Conservation (phyloP, 2,113 vertebrate species). For the Mustela nigripes region DNA sequence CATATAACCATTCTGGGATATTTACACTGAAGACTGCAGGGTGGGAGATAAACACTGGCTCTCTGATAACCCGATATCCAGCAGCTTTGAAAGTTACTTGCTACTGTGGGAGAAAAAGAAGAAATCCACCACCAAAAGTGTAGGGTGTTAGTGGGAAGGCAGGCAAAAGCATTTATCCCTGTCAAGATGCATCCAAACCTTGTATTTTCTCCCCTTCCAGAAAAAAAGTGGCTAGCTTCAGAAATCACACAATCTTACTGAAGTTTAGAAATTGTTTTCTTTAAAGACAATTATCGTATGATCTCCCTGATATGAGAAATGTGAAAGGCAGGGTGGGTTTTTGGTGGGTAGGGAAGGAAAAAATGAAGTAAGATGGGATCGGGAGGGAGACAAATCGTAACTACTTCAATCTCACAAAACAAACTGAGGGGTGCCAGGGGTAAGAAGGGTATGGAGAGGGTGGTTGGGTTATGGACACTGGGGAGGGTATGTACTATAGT, state of each 20-base stretch:
- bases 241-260: conserved; percentile 22
- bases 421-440: no score
- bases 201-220: background rate
- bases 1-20: conserved; percentile 34
- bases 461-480: no score
- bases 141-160: background rate
- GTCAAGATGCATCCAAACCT: conserved; percentile 30
- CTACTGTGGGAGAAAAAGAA: background rate
- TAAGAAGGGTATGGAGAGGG: no score
- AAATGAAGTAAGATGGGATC: no score
- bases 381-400: no score
- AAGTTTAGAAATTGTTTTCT: background rate
- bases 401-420: no score
- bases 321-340: no score
- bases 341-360: no score
- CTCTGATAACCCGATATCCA: conserved; percentile 39
- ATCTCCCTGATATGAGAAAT: no score
- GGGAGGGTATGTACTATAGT: no score
- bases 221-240: background rate
- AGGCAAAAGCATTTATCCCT: conserved; percentile 4
- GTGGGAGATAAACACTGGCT: conserved; percentile 44
- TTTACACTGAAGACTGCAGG: conserved; percentile 37
- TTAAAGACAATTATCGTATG: no score
- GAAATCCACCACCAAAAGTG: background rate
- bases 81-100: conserved; percentile 6